Evolutionary conservation across 2,797 vertebrate species (phyloP), one percentile per base, ranked within the genome.

Genomic region (Rachycentron canadum): DNA sequence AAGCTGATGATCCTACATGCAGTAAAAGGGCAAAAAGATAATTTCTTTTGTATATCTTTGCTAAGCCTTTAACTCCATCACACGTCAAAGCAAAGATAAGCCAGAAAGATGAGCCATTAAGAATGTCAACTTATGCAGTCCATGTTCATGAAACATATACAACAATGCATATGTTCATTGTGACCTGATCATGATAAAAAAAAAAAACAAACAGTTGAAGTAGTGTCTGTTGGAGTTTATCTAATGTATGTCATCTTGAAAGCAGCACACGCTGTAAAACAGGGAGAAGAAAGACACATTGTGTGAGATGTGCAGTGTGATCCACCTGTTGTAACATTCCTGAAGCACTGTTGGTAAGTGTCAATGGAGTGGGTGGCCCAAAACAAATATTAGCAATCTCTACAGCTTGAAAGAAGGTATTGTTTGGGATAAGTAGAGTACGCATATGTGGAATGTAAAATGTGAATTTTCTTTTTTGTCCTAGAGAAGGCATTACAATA

Each of bases 321-420:
- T 60, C 36, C 53, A 30, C 61, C 55, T 70, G 47, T 61, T 80
- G 62, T 73, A 34, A 85, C 82, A 85, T 83, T 88, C 76, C 76
- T 79, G 56, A 53, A 79, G 59, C 50, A 56, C 14, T 9, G 25
- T 47, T 1, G 64, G 76, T 73, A 65, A 87, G 64, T 73, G 86
- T 89, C 78, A 90, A 86, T 25, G 85, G 21, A 79, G n/a, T 49
- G 50, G 40, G 12, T 66, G 68, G 36, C 19, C 80, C 59, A 83
- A 81, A 85, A 84, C 85, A 91, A 91, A 91, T 83, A 91, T 77
- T 58, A 62, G 32, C 58, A 49, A 64, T 45, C 62, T 74, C 63
- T 73, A 50, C 19, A 34, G 4, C 16, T 49, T 49, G 19, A 73
- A 62, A 69, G 43, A 56, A 23, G 25, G 25, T 65, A 83, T 84